Evolutionary conservation across 92 coral and sea anemone species (phyloP).

Genomic region (Zoanthus solanderi): DNA sequence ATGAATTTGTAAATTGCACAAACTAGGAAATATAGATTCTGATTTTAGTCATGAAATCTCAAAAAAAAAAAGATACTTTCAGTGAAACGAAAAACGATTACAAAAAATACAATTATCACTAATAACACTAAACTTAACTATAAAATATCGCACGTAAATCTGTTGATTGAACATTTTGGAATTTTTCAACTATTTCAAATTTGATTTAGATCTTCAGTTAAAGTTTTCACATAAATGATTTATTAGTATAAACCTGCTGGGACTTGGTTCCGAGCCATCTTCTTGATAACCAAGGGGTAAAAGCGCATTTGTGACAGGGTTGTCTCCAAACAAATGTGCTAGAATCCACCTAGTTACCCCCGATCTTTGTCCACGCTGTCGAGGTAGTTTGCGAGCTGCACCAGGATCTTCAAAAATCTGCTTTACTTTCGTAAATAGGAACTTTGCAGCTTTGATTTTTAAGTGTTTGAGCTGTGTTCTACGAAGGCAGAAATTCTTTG

Average conservation of each 20-base stretch:
- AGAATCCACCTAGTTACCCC: constrained; percentile 24
- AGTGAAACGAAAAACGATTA: too few relatives aligned
- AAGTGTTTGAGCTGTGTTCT: constrained; percentile 1
- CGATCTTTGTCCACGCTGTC: constrained; percentile 30
- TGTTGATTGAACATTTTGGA: too few relatives aligned
- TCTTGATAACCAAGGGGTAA: constrained; percentile 38
- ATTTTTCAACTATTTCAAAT: too few relatives aligned
- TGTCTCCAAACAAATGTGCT: constrained; percentile 41
- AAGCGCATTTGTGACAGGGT: constrained; percentile 21
- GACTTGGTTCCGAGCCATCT: constrained; percentile 21
- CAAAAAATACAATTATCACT: too few relatives aligned
- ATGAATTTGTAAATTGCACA: neutral
- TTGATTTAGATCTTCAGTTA: neutral
- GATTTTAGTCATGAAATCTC: too few relatives aligned
- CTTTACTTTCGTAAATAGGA: neutral
- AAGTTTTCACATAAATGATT: neutral
- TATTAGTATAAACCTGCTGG: constrained; percentile 1
- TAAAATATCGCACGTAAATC: too few relatives aligned
- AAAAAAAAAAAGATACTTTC: too few relatives aligned
- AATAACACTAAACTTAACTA: too few relatives aligned
- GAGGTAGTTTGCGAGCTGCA: constrained; percentile 36
- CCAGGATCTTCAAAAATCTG: constrained; percentile 4
- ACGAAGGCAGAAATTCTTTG: constrained; percentile 32
- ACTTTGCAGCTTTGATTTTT: constrained; percentile 35
- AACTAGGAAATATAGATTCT: too few relatives aligned